These are phyloP conservation scores for Lates calcarifer DNA, from an alignment of 2,113 vertebrate species.

Conservation along the genomic window DNA sequence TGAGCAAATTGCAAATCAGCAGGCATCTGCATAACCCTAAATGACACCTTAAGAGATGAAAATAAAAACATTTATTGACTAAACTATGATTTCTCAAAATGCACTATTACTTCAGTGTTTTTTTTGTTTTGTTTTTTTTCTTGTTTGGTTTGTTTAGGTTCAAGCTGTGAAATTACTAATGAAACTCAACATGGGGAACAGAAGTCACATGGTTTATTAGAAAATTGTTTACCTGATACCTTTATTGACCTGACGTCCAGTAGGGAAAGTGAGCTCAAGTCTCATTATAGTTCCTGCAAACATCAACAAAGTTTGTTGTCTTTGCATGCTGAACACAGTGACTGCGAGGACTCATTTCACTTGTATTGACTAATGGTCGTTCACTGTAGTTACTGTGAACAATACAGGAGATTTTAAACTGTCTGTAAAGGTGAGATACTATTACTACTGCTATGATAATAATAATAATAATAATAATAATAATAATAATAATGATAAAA, in stretches of 20 bases:
- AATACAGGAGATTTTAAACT: neutral
- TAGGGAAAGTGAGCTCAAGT: slow-evolving; percentile 3
- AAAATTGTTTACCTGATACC: slow-evolving; percentile 24
- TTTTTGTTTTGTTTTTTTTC: too few species aligned
- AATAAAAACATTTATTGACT: neutral
- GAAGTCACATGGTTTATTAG: slow-evolving; percentile 5
- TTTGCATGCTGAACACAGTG: neutral
- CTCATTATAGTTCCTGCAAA: slow-evolving; percentile 19
- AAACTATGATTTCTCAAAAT: neutral
- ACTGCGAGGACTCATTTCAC: neutral
- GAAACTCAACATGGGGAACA: neutral
- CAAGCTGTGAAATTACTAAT: slow-evolving; percentile 39
- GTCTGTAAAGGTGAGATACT: neutral
- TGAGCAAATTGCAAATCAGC: slow-evolving; percentile 21
- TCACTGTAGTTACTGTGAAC: neutral
- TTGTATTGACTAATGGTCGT: neutral
- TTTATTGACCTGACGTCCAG: slow-evolving; percentile 8
- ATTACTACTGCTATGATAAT: neutral
- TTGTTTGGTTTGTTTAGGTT: neutral
- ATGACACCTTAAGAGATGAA: slow-evolving; percentile 11
- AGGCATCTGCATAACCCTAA: neutral
- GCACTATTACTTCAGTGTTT: neutral
- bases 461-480: neutral
- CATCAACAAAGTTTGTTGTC: neutral
- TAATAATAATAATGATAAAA: neutral